Percentiles rank a stretch among this genome's conserved stretches.
Conservation (phyloP, 2,797 vertebrate species). For the Sternarchorhynchus goeldii region DNA sequence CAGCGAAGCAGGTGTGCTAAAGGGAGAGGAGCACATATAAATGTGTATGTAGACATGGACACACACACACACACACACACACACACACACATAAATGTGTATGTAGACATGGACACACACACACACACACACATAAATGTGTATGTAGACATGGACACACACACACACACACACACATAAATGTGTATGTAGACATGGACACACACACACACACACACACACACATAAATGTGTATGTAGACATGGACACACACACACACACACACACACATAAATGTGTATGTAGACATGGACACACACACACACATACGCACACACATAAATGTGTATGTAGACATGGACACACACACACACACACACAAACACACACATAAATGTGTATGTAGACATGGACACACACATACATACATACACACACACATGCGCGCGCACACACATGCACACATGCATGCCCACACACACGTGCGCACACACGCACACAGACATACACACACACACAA, state of each 20-base stretch:
- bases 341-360: conserved; percentile 30
- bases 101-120: background rate
- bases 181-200: background rate
- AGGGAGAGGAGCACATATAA: conserved; percentile 38
- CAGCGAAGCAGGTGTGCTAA: conserved; percentile 38
- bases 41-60: conserved; percentile 34
- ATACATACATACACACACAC: conserved; percentile 38
- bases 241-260: background rate
- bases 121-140: background rate
- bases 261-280: background rate
- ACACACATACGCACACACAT: too few species aligned
- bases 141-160: too few species aligned
- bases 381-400: conserved; percentile 3
- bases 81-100: background rate
- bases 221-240: background rate
- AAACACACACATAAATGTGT: conserved; percentile 28
- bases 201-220: conserved; percentile 38
- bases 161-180: background rate
- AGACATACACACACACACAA: background rate
- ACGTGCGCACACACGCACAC: background rate
- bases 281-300: too few species aligned
- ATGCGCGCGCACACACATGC: background rate
- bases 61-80: conserved; percentile 33
- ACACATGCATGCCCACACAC: background rate
- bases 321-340: conserved; percentile 33